A percentile compares a stretch with the other conserved stretches of the same genome.
phyloP scores from a whole-genome alignment of 2,113 vertebrate species.

The Marcusenius ussheri region DNA sequence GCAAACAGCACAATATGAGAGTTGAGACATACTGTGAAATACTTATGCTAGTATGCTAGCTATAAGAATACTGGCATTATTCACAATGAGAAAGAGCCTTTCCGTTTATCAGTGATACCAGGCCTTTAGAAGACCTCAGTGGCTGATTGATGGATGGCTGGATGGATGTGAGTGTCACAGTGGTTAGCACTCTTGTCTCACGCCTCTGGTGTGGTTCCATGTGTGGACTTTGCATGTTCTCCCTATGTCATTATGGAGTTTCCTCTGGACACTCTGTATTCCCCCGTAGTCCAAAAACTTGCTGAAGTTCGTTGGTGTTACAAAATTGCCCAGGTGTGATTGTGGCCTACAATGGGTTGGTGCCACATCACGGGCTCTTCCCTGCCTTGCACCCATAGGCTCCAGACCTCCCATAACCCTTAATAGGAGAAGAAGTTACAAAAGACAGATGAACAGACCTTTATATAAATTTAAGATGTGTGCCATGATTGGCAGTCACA shows the following conservation, averaged over 20 bases:
- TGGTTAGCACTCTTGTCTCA: background rate
- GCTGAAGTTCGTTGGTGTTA: too few species aligned
- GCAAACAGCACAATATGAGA: background rate
- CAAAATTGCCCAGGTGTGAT: too few species aligned
- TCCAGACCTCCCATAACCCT: too few species aligned
- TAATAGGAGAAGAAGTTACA: too few species aligned
- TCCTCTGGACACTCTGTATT: too few species aligned
- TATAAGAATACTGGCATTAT: background rate
- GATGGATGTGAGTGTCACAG: background rate
- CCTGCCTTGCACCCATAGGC: too few species aligned
- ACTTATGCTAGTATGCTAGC: background rate
- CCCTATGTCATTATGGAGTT: too few species aligned
- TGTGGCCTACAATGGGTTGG: too few species aligned
- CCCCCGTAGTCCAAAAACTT: too few species aligned
- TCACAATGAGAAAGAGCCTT: background rate
- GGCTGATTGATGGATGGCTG: background rate
- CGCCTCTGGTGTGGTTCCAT: background rate
- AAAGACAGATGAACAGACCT: too few species aligned
- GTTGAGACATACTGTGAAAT: too few species aligned
- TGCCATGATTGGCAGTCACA: background rate
- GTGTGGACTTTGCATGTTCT: background rate
- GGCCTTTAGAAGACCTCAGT: background rate
- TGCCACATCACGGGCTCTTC: too few species aligned
- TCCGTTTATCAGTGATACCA: background rate
- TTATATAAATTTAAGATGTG: background rate